phyloP scores from a whole-genome alignment of 2,888 invertebrate genomes.

The Cepaea hortensis region DNA sequence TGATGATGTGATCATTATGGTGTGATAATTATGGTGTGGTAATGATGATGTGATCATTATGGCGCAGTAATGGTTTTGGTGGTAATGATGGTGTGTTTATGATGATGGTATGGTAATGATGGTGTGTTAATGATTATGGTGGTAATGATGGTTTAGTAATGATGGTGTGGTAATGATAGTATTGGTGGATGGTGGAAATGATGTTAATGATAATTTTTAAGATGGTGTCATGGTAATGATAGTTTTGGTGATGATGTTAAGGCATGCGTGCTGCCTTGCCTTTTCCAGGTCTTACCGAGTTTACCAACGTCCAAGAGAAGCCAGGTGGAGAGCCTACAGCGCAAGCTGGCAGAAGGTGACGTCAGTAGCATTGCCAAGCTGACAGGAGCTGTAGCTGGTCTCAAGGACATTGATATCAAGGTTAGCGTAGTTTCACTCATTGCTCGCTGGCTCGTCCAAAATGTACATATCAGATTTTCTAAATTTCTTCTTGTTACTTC shows the following conservation, averaged over 20 bases:
- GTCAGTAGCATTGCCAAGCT: constrained; percentile 50
- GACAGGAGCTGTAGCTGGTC: constrained; percentile 51
- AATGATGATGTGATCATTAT: too few relatives aligned
- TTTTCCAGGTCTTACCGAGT: constrained; percentile 82
- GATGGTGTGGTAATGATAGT: too few relatives aligned
- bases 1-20: too few relatives aligned
- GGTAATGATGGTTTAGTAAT: too few relatives aligned
- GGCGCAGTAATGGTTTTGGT: background rate
- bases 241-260: background rate
- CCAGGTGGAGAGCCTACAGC: constrained; percentile 77
- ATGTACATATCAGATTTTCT: background rate
- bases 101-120: background rate
- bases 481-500: background rate
- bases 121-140: too few relatives aligned
- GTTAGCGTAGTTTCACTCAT: constrained; percentile 10
- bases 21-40: too few relatives aligned
- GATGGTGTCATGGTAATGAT: background rate
- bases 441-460: background rate
- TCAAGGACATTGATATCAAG: constrained; percentile 55
- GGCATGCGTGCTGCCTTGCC: background rate
- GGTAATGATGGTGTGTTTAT: background rate
- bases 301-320: constrained; percentile 79
- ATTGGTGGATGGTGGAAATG: too few relatives aligned
- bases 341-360: constrained; percentile 72
- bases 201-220: background rate